Evolutionary conservation across 2,797 vertebrate species (phyloP).

Genomic region (Fistularia commersonii): DNA sequence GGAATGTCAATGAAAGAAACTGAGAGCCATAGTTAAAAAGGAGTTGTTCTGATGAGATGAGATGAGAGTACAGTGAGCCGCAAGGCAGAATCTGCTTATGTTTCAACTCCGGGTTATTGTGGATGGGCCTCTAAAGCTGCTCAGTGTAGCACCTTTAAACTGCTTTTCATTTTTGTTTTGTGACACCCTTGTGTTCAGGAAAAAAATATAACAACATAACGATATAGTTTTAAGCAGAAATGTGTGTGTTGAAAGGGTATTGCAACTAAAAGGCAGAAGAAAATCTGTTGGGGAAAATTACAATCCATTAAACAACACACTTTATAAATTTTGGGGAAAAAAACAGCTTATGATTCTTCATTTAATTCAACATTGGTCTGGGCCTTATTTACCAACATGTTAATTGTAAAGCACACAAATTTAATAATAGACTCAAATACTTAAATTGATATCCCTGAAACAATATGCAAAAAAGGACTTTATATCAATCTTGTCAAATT

Average conservation of each 20-base stretch:
- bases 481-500: too few relatives aligned
- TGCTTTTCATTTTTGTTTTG: background rate
- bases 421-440: too few relatives aligned
- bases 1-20: slow-evolving; percentile 22
- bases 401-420: too few relatives aligned
- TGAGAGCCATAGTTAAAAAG: slow-evolving; percentile 11
- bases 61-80: slow-evolving; percentile 6
- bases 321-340: too few relatives aligned
- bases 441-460: too few relatives aligned
- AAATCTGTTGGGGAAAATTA: too few relatives aligned
- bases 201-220: background rate
- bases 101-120: slow-evolving; percentile 10
- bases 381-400: too few relatives aligned
- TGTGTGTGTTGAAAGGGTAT: background rate
- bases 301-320: too few relatives aligned
- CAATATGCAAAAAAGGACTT: too few relatives aligned
- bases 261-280: too few relatives aligned
- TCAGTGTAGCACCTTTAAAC: slow-evolving; percentile 11
- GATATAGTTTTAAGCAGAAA: background rate
- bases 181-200: background rate
- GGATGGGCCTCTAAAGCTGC: slow-evolving; percentile 23
- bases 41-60: slow-evolving; percentile 15
- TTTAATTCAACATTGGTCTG: too few relatives aligned
- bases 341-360: too few relatives aligned
- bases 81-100: background rate